A percentile compares a stretch with the other conserved stretches of the same genome.
These are phyloP conservation scores for Galaxias olidus DNA, from an alignment of 2,797 vertebrate genomes.

Conservation along the genomic window DNA sequence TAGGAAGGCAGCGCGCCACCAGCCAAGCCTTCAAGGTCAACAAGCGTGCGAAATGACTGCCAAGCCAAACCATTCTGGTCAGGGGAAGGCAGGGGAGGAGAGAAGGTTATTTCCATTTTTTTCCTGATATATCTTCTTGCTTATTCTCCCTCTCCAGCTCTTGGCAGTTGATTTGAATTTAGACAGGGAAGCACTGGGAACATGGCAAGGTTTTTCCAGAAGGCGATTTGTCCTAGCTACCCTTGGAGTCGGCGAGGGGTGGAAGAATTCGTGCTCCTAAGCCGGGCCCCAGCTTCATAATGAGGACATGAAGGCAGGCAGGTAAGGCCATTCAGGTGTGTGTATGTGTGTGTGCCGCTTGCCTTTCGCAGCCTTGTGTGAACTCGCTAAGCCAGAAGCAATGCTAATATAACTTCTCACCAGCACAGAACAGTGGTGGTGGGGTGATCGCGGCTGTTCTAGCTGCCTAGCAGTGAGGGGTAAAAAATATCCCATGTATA, in stretches of 20 bases:
- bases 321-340: slow-evolving; percentile 20
- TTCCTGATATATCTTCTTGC: slow-evolving; percentile 26
- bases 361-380: not conserved
- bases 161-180: slow-evolving; percentile 67
- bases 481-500: slow-evolving; percentile 13
- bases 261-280: slow-evolving; percentile 32
- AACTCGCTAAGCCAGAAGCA: slow-evolving; percentile 35
- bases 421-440: not conserved
- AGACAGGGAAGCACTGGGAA: slow-evolving; percentile 53
- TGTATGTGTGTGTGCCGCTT: not conserved
- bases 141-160: slow-evolving; percentile 32
- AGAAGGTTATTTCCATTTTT: slow-evolving; percentile 24
- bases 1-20: not conserved
- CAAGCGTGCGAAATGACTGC: not conserved
- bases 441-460: not conserved
- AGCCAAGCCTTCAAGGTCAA: not conserved
- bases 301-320: slow-evolving; percentile 15
- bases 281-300: slow-evolving; percentile 2
- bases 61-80: too few species aligned
- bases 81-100: not conserved
- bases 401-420: slow-evolving; percentile 28
- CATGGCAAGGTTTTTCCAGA: slow-evolving; percentile 53
- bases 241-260: slow-evolving; percentile 55
- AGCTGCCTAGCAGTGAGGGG: not conserved
- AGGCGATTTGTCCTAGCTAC: slow-evolving; percentile 65